phyloP scores from a whole-genome alignment of 2,113 vertebrate species.

The Aphelocoma coerulescens region DNA sequence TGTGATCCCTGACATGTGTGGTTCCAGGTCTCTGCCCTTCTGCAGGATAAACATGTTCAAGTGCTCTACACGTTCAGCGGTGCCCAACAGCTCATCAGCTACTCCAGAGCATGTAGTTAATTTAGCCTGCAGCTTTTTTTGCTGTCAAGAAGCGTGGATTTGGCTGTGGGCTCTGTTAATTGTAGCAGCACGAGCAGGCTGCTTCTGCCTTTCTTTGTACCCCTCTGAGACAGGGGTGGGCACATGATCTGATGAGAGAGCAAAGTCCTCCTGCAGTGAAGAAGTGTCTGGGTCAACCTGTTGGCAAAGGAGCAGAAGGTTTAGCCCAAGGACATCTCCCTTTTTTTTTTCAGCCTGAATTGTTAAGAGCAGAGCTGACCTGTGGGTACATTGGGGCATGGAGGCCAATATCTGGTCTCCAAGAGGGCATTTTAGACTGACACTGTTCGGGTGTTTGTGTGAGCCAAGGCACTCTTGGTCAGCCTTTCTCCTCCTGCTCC shows the following conservation, averaged over 20 bases:
- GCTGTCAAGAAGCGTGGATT: not conserved
- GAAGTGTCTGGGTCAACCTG: not conserved
- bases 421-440: not conserved
- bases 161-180: not conserved
- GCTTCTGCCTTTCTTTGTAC: not conserved
- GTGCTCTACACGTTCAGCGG: rapidly evolving
- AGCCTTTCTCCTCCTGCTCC: not conserved
- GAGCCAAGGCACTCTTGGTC: not conserved
- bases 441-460: rapidly evolving
- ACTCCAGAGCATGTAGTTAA: rapidly evolving
- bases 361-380: not conserved
- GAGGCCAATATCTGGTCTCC: not conserved
- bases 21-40: not conserved
- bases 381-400: rapidly evolving
- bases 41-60: not conserved
- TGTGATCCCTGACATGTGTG: rapidly evolving
- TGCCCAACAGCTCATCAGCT: not conserved
- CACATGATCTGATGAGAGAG: not conserved
- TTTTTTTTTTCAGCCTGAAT: not conserved
- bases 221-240: rapidly evolving
- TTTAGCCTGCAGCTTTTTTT: not conserved
- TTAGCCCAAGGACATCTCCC: not conserved
- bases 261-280: not conserved
- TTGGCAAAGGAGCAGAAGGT: not conserved
- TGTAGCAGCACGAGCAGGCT: not conserved